A percentile compares a stretch with the other conserved stretches of the same genome.
Evolutionary conservation across 2,797 vertebrate genomes (phyloP).

Genomic region (Luscinia megarhynchos): DNA sequence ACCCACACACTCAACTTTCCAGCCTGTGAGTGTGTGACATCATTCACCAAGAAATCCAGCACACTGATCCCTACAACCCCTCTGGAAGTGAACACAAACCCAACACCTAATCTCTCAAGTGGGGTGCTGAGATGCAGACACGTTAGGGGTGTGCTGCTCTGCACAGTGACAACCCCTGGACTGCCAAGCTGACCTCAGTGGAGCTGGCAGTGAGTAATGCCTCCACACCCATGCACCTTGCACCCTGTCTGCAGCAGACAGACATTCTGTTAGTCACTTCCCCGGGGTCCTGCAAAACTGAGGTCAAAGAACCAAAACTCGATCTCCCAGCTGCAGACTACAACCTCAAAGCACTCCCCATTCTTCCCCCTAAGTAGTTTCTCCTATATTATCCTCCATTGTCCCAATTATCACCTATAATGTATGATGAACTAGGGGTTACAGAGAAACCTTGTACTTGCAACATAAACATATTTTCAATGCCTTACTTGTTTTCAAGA

Average conservation of each 20-base stretch:
- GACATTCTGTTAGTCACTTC: not conserved
- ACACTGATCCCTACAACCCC: too few relatives aligned
- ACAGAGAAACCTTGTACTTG: not conserved
- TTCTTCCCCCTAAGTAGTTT: not conserved
- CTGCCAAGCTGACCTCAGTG: not conserved
- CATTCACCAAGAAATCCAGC: not conserved
- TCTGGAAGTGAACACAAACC: not conserved
- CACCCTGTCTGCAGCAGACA: not conserved
- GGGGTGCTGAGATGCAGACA: not conserved
- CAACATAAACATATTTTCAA: slow-evolving; percentile 7
- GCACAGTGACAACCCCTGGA: rapidly evolving
- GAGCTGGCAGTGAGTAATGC: not conserved
- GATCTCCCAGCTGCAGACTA: not conserved
- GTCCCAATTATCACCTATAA: not conserved
- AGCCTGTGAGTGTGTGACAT: not conserved
- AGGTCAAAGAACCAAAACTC: not conserved
- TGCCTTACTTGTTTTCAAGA: slow-evolving; percentile 41
- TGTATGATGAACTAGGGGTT: not conserved
- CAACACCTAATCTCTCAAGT: not conserved
- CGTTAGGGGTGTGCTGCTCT: not conserved
- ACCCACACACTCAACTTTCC: not conserved
- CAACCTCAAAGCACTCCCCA: not conserved
- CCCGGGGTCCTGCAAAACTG: not conserved
- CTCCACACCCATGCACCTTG: not conserved
- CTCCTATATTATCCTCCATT: not conserved